Percentiles rank a stretch among this genome's conserved stretches.
phyloP scores from a whole-genome alignment of 1,140 invertebrate genomes.

The Megathymus violae region DNA sequence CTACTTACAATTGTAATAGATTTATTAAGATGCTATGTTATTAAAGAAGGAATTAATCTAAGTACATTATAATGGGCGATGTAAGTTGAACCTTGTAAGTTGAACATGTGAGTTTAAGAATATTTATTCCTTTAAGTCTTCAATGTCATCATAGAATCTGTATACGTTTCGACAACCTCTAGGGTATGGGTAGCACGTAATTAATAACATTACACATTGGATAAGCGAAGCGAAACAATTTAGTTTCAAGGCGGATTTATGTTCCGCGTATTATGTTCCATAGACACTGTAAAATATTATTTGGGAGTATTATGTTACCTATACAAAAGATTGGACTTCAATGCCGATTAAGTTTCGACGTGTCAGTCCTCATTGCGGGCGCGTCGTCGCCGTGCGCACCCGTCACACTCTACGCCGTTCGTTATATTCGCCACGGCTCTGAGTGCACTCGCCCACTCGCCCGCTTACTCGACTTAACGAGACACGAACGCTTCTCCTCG shows the following conservation, averaged over 20 bases:
- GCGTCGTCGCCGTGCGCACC: constrained; percentile 53
- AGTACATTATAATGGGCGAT: too few species aligned
- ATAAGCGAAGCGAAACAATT: not conserved
- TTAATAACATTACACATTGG: not conserved
- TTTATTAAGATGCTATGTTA: not conserved
- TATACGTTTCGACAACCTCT: not conserved
- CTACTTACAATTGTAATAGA: not conserved
- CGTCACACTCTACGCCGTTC: constrained; percentile 65
- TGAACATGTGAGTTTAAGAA: too few species aligned
- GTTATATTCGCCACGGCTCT: constrained; percentile 71
- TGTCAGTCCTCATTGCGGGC: constrained; percentile 30
- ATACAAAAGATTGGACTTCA: not conserved
- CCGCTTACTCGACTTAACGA: constrained; percentile 64
- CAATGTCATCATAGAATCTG: too few species aligned
- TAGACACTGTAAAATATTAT: not conserved
- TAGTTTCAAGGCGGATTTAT: too few species aligned
- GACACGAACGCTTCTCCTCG: constrained; percentile 64
- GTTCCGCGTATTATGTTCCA: not conserved
- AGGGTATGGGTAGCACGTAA: not conserved
- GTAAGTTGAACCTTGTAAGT: too few species aligned
- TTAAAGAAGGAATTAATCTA: too few species aligned
- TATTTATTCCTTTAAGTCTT: too few species aligned
- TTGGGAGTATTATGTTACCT: not conserved
- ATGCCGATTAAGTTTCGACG: not conserved
- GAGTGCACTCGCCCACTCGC: constrained; percentile 63